These are phyloP conservation scores for Adoxophyes honmai DNA, from an alignment of 1,140 invertebrate species.

Conservation along the genomic window DNA sequence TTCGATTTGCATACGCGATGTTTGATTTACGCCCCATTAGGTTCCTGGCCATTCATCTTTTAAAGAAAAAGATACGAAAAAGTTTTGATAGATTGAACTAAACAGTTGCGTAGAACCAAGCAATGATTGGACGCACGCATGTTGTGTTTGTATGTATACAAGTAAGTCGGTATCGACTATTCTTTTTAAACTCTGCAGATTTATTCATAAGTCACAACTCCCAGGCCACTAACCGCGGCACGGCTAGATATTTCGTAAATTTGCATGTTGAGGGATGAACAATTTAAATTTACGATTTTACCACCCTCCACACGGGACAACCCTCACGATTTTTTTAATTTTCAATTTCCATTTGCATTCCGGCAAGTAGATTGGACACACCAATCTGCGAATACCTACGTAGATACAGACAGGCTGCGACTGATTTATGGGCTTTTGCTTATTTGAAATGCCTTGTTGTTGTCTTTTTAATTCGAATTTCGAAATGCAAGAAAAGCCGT, in stretches of 20 bases:
- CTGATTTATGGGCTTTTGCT: constrained; percentile 32
- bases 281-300: constrained; percentile 74
- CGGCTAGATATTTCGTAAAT: constrained; percentile 52
- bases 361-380: constrained; percentile 39
- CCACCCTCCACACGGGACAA: constrained; percentile 50
- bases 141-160: too few species aligned
- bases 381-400: constrained; percentile 27
- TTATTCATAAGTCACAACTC: constrained; percentile 13
- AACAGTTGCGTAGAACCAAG: not conserved
- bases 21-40: too few species aligned
- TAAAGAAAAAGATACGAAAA: too few species aligned
- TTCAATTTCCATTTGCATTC: constrained; percentile 76
- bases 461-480: constrained; percentile 19
- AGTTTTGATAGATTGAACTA: too few species aligned
- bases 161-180: not conserved
- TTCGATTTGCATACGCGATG: too few species aligned
- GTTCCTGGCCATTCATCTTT: too few species aligned
- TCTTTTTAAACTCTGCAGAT: constrained; percentile 1
- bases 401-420: constrained; percentile 17
- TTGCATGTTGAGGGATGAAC: constrained; percentile 69
- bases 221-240: constrained; percentile 15
- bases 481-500: constrained; percentile 8
- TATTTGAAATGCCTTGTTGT: constrained; percentile 4
- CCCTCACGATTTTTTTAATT: constrained; percentile 73
- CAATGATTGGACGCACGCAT: not conserved